Conservation (phyloP, 2,888 invertebrate species). For the Serripes groenlandicus region DNA sequence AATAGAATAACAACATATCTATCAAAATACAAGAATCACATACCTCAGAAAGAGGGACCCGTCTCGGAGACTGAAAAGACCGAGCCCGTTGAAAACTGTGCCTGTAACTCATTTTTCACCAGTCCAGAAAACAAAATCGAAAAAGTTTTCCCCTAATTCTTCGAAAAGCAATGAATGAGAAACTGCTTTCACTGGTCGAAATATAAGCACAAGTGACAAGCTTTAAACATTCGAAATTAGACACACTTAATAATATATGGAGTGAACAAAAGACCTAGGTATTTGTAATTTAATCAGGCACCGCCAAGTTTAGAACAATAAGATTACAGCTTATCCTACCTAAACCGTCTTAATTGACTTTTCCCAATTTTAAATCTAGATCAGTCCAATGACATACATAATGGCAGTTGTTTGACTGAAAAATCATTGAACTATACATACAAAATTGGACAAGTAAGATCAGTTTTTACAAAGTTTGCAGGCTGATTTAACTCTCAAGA, state of each 20-base stretch:
- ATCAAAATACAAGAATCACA: not conserved
- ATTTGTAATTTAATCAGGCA: constrained; percentile 59
- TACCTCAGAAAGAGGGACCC: constrained; percentile 63
- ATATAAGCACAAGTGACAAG: constrained; percentile 9
- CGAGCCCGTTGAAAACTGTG: constrained; percentile 57
- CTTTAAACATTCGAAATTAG: not conserved
- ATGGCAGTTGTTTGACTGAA: not conserved
- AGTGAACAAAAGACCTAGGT: constrained; percentile 4
- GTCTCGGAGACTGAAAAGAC: constrained; percentile 41
- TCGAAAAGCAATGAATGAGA: too few relatives aligned
- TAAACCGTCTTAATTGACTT: not conserved
- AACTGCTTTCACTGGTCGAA: not conserved
- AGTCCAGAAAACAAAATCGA: not conserved
- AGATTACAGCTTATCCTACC: constrained; percentile 26
- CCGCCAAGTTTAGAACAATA: constrained; percentile 56
- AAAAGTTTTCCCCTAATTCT: not conserved
- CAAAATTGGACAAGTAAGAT: too few relatives aligned
- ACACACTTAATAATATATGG: constrained; percentile 16
- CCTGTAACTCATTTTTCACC: constrained; percentile 32
- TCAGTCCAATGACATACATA: not conserved
- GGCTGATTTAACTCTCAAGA: too few relatives aligned
- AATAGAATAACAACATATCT: too few relatives aligned
- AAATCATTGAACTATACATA: too few relatives aligned
- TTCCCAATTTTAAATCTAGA: not conserved
- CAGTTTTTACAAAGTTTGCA: too few relatives aligned